Evolutionary conservation across 1,140 invertebrate species (phyloP), one percentile per base, ranked within the genome.

Genomic region (Ceratosolen fusciceps): DNA sequence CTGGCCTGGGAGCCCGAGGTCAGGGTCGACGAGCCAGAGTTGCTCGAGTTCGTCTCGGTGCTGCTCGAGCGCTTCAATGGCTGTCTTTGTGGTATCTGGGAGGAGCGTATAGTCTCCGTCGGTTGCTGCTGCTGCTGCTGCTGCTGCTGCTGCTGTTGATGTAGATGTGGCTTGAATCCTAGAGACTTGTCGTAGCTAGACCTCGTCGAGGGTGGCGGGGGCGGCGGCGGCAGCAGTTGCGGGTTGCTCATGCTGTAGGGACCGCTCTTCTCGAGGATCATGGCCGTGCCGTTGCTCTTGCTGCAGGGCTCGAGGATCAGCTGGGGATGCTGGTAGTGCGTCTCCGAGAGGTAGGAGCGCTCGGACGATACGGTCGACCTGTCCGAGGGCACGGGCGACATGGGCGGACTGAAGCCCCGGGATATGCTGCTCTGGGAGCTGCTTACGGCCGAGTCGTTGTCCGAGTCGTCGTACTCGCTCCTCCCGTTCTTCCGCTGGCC

Each of bases 401-500:
- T 86, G 1, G 91, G 90, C 7, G 95, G 94, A 80, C 94, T 94
- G 82, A 93, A 93, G 47, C 91, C 91, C 74, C 93, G 91, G 0
- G 94, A 95, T 84, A 95, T 92, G 86, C 94, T 92, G 21, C 92
- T 91, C 93, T 80, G 93, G 90, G 93, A 94, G 49, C 94, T 95
- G 49, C 95, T 96, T 82, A 96, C 94, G 3, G 95, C 95, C 10
- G 95, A 96, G 87, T 97, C 96, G 84, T 95, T 96, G 85, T 97
- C 95, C 82, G 95, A 96, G 82, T 96, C 95, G 83, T 95, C 93
- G 74, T 89, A 89, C 26, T 89, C 88, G 49, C 43, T 58, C n/a
- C 68, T 67, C 1, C 68, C 58, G 4, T 54, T 31, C 16, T 77
- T 80, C 24, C 74, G 74, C 8, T 75, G 56, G 10, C 37, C 29